These are phyloP conservation scores for Papilio polyxenes DNA, from an alignment of 1,140 invertebrate species.

Conservation along the genomic window DNA sequence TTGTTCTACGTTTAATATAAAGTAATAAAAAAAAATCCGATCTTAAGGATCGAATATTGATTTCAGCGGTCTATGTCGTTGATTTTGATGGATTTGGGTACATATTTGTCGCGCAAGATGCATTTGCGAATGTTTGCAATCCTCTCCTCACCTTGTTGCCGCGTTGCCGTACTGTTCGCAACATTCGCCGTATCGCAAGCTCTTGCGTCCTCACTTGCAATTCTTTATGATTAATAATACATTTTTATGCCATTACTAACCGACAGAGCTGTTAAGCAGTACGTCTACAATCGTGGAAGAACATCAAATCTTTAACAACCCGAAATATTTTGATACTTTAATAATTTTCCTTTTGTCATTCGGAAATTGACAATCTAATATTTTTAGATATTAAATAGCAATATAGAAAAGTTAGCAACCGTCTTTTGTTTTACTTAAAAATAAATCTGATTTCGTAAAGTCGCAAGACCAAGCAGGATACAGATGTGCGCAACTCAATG, in stretches of 20 bases:
- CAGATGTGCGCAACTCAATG: conserved; percentile 28
- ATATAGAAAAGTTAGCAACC: neutral
- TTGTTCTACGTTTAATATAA: neutral
- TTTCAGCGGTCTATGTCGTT: conserved; percentile 49
- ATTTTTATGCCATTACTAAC: conserved; percentile 57
- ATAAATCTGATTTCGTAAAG: neutral
- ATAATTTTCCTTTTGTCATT: too few relatives aligned
- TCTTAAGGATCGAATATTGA: neutral
- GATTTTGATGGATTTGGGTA: conserved; percentile 58
- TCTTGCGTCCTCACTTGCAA: conserved; percentile 65
- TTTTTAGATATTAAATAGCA: neutral
- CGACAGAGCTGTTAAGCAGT: neutral
- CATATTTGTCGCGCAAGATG: conserved; percentile 52
- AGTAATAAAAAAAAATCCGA: too few relatives aligned
- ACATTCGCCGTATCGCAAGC: conserved; percentile 69
- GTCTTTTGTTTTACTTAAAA: neutral
- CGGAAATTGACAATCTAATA: too few relatives aligned
- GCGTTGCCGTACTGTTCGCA: conserved; percentile 61
- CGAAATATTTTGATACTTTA: neutral
- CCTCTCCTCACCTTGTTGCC: conserved; percentile 48
- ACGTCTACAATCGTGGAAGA: neutral
- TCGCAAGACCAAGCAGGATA: neutral
- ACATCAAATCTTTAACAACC: neutral
- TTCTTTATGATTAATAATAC: conserved; percentile 67
- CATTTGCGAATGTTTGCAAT: conserved; percentile 69